Base-by-base conservation (phyloP, 2,113 vertebrate genomes). In the Sinocyclocheilus anophthalmus region DNA sequence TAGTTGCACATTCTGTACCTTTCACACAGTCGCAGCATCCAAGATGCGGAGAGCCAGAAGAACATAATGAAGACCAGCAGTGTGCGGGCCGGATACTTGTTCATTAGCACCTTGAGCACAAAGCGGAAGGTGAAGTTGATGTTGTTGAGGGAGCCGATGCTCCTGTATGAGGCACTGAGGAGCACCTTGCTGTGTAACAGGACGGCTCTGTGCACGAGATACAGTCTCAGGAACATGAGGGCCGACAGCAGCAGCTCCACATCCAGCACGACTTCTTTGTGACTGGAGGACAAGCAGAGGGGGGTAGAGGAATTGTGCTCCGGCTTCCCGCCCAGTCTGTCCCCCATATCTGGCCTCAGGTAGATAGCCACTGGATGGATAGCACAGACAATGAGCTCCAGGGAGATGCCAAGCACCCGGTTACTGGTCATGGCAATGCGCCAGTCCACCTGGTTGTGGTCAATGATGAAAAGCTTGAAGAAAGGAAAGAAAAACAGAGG, bases 111-210 rank as follows among this genome's bases (percentile, higher is more conserved):
- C 91, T 97, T 97, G 79, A 97, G 95, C 81, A 97, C 96, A 63
- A 98, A 98, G 92, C 96, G 96, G 91, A 96, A 96, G 55, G 94
- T 96, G 92, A 98, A 97, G 88, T 96, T 96, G 94, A 97, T 96
- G 88, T 96, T 96, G 95, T 97, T 97, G 88, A 98, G 96, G 0
- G 96, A 96, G 8, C 97, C 97, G 24, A 98, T 97, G 95, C 96
- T 97, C 92, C 96, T 94, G 92, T 98, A 98, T n/a, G 96, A 98
- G 83, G 94, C 96, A 26, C 96, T 96, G 85, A 96, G 95, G 79
- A 97, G 94, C 89, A 97, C 95, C 79, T 96, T 96, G 92, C 97
- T 97, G 93, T 95, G 94, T 88, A 97, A 91, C 26, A 97, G 94
- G 83, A 96, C 94, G 1, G 96, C 94, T 53, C 97, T 93, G 84